Evolutionary conservation across 2,113 vertebrate genomes (phyloP), one percentile per base, ranked within the genome.

Genomic region (Dromaius novaehollandiae): DNA sequence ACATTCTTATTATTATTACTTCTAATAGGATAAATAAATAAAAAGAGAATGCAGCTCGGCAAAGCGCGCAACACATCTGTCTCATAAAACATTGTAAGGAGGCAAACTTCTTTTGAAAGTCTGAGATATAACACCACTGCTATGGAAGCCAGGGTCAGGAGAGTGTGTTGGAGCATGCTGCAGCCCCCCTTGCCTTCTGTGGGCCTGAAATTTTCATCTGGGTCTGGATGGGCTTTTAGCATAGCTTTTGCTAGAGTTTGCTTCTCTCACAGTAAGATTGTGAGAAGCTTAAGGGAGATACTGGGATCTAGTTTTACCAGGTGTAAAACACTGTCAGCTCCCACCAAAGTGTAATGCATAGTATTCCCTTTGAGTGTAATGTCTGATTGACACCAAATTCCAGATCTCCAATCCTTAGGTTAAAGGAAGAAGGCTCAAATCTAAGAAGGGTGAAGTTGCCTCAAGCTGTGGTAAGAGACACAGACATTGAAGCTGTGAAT

Each of bases 31-130:
- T 11, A 60, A 82, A 61, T 82, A 71, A 81, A 78, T 40, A 50
- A 80, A 65, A 94, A 69, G n/a, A 58, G 38, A 38, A 58, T 1
- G 40, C 36, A 79, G 55, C 73, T 64, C 60, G 38, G 64, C 2
- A 3, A 51, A 71, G 34, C 7, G n/a, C 30, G 69, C 42, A n/a
- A 16, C 30, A 56, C 26, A 42, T 86, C 66, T 93, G 80, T 70
- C 64, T 73, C 60, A 22, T 92, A 69, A 91, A 94, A 88, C 34
- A 25, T 21, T 22, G 22, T 44, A 50, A 65, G 82, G 73, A 95
- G 76, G 60, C 17, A 13, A 56, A 78, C 51, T 94, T 76, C 77
- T 60, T 77, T 88, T 90, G 93, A 68, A 95, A 68, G 32, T 71
- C 82, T 84, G 48, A 91, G 77, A 63, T 89, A 17, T 28, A 79